Conservation (phyloP, 2,113 vertebrate species). For the Lophura nycthemera region DNA sequence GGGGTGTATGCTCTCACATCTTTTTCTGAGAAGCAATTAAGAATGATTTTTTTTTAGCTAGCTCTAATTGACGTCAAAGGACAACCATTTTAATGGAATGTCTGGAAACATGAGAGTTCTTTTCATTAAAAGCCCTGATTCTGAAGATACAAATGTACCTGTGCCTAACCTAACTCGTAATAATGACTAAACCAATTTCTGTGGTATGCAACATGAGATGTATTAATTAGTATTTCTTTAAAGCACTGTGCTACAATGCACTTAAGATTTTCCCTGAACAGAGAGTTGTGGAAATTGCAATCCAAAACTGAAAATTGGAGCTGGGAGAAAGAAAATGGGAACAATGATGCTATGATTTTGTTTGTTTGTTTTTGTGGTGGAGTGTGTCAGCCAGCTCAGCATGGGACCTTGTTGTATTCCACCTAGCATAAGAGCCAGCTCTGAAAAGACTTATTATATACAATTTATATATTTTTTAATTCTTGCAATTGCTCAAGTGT, state of each 20-base stretch:
- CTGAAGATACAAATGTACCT: slow-evolving; percentile 18
- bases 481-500: neutral
- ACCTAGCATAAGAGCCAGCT: neutral
- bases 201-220: neutral
- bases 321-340: neutral
- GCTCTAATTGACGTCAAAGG: slow-evolving; percentile 42
- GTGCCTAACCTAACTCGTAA: neutral
- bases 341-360: fast-evolving
- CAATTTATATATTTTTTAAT: neutral
- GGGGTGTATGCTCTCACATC: neutral
- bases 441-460: neutral
- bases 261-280: fast-evolving
- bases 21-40: slow-evolving; percentile 61
- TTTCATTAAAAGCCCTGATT: neutral
- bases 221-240: slow-evolving; percentile 6
- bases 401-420: neutral
- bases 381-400: neutral
- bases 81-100: slow-evolving; percentile 26
- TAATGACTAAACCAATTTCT: slow-evolving; percentile 11
- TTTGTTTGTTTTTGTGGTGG: neutral
- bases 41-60: slow-evolving; percentile 25
- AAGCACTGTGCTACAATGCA: neutral
- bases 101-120: slow-evolving; percentile 14
- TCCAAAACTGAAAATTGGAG: neutral
- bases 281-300: neutral